Evolutionary conservation across 1,140 invertebrate species (phyloP).

Genomic region (Augochlora pura): DNA sequence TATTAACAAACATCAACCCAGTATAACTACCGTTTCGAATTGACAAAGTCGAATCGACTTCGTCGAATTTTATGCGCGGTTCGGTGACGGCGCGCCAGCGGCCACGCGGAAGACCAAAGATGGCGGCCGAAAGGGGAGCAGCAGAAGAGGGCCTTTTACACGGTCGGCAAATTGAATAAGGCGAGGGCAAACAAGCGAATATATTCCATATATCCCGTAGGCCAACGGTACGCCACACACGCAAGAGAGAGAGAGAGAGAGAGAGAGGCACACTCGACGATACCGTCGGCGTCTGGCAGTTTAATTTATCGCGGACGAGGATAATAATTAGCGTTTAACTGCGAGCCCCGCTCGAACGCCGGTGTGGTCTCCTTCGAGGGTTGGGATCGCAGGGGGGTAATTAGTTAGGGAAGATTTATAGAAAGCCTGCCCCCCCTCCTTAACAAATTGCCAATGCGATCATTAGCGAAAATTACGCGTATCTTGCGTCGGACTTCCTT

Average conservation of each 20-base stretch:
- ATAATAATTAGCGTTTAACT: conserved; percentile 75
- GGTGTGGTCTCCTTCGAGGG: conserved; percentile 66
- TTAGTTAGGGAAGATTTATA: conserved; percentile 73
- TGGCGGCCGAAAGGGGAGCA: background rate
- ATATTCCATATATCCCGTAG: conserved; percentile 62
- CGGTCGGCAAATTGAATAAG: conserved; percentile 19
- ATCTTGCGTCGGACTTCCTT: conserved; percentile 28
- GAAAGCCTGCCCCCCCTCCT: conserved; percentile 54
- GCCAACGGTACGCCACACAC: conserved; percentile 40
- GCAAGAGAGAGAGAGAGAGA: too few relatives aligned
- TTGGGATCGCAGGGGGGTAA: conserved; percentile 70
- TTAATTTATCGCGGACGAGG: conserved; percentile 70
- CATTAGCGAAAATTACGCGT: conserved; percentile 67
- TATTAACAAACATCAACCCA: too few relatives aligned
- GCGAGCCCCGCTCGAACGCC: conserved; percentile 55
- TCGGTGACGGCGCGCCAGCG: too few relatives aligned
- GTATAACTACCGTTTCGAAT: too few relatives aligned
- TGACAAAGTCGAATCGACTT: too few relatives aligned
- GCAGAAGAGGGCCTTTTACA: too few relatives aligned
- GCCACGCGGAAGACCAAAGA: background rate
- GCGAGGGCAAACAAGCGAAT: conserved; percentile 54
- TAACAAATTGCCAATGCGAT: conserved; percentile 70
- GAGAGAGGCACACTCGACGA: conserved; percentile 37
- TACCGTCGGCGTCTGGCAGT: conserved; percentile 58
- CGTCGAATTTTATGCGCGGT: too few relatives aligned